Percentiles rank a stretch among this genome's conserved stretches.
Conservation (phyloP, 2,113 vertebrate genomes). For the Pelobates fuscus region DNA sequence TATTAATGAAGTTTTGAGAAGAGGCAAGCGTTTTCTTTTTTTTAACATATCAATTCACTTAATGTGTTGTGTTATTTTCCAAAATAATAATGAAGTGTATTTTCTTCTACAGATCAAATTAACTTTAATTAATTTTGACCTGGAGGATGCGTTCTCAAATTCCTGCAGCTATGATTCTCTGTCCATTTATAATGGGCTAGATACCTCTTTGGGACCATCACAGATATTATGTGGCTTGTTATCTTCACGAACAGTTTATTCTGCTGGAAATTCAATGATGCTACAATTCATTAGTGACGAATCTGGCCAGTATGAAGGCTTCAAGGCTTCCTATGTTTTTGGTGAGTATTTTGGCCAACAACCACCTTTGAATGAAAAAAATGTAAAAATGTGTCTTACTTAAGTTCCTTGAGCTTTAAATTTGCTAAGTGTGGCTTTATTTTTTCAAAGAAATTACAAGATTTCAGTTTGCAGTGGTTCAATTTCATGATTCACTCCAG, state of each 20-base stretch:
- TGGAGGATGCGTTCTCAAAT: not conserved
- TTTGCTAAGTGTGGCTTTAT: too few species aligned
- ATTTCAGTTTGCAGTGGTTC: too few species aligned
- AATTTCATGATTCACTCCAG: too few species aligned
- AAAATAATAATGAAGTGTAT: not conserved
- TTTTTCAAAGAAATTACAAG: too few species aligned
- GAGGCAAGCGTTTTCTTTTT: not conserved
- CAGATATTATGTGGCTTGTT: not conserved
- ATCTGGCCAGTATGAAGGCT: not conserved
- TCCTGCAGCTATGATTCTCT: not conserved
- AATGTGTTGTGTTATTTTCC: not conserved
- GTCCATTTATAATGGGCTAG: not conserved
- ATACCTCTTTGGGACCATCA: not conserved
- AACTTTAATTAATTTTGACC: not conserved
- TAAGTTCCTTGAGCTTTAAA: too few species aligned
- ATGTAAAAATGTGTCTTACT: too few species aligned
- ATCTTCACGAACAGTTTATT: constrained; percentile 34
- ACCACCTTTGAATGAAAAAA: too few species aligned
- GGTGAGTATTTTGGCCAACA: not conserved
- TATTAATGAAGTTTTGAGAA: not conserved
- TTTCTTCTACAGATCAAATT: not conserved
- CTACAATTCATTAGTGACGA: not conserved
- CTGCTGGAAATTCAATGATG: not conserved
- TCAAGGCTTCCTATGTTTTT: not conserved
- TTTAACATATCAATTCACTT: not conserved